Evolutionary conservation across 2,113 vertebrate genomes (phyloP).

Genomic region (Oncorhynchus masou): DNA sequence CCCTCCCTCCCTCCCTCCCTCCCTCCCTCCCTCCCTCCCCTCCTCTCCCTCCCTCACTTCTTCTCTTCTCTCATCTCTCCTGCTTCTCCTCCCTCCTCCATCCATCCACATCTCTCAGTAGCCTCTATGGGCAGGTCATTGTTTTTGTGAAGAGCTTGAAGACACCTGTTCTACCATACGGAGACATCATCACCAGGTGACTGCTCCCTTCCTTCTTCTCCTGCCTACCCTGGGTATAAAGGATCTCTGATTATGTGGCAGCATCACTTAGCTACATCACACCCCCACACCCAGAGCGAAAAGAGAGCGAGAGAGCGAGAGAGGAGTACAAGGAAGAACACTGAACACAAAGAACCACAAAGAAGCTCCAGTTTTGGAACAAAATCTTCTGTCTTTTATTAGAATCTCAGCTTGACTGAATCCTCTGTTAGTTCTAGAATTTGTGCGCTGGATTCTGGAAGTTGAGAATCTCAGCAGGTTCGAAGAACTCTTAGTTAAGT

Average conservation of each 20-base stretch:
- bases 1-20: too few species aligned
- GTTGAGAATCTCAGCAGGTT: neutral
- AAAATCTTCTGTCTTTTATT: neutral
- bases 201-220: constrained; percentile 56
- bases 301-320: constrained; percentile 10
- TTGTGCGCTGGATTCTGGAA: neutral
- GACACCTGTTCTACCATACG: constrained; percentile 27
- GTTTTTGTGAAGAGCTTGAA: constrained; percentile 17
- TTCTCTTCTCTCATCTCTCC: constrained; percentile 8
- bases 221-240: constrained; percentile 65
- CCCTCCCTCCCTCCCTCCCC: too few species aligned
- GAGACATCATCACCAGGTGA: constrained; percentile 59
- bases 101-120: constrained; percentile 12
- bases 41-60: too few species aligned
- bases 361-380: too few species aligned
- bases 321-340: neutral
- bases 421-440: neutral
- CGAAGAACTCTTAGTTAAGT: neutral
- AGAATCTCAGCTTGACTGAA: neutral
- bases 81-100: neutral
- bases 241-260: constrained; percentile 53
- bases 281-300: neutral
- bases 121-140: constrained; percentile 42
- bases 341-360: neutral
- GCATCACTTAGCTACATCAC: constrained; percentile 46